Evolutionary conservation across 2,113 vertebrate species (phyloP).

Genomic region (Oenanthe melanoleuca): DNA sequence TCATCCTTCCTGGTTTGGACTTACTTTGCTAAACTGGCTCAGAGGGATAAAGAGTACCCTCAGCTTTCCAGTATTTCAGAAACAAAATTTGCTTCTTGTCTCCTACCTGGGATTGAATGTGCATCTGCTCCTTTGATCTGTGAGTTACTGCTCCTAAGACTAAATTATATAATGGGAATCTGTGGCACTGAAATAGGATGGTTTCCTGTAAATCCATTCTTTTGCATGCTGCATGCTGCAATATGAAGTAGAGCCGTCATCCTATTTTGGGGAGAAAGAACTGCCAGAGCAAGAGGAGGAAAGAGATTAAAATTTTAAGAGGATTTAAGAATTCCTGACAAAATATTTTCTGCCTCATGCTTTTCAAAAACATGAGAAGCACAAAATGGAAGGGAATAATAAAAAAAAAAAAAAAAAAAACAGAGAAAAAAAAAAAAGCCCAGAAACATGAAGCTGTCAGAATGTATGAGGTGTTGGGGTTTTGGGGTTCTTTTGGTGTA

Average conservation of each 20-base stretch:
- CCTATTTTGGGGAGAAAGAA: background rate
- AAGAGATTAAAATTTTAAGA: background rate
- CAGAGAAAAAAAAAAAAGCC: background rate
- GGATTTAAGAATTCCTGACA: slow-evolving; percentile 8
- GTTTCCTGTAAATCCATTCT: background rate
- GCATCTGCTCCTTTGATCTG: background rate
- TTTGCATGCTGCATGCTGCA: background rate
- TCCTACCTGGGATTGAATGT: background rate
- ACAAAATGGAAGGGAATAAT: background rate
- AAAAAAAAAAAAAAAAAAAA: background rate
- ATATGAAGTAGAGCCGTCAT: background rate
- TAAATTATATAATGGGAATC: background rate
- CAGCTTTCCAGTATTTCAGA: background rate
- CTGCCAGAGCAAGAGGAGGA: background rate
- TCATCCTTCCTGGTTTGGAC: slow-evolving; percentile 20
- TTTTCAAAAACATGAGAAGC: background rate
- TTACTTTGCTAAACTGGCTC: background rate
- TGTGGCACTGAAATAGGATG: background rate
- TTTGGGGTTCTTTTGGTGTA: background rate
- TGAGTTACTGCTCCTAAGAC: background rate
- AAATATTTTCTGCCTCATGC: background rate
- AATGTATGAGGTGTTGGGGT: background rate
- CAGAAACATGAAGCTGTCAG: background rate
- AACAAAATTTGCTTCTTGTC: background rate
- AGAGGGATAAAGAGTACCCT: background rate